Evolutionary conservation across 2,797 vertebrate genomes (phyloP).

Genomic region (Malurus splendens): DNA sequence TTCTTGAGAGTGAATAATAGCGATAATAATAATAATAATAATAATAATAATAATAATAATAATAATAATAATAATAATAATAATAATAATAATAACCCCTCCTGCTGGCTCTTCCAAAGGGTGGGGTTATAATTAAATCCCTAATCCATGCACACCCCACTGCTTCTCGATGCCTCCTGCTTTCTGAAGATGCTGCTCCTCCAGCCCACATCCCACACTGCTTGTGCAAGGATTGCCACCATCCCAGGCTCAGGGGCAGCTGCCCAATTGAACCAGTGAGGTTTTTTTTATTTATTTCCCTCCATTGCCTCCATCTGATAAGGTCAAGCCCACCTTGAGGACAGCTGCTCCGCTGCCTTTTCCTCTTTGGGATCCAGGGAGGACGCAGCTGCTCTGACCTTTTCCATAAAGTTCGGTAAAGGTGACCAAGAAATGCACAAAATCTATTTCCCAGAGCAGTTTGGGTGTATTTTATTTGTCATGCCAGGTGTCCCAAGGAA

Average conservation of each 20-base stretch:
- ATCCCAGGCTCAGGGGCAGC: not conserved
- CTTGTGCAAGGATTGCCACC: not conserved
- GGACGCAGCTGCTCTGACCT: slow-evolving; percentile 23
- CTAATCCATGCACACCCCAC: not conserved
- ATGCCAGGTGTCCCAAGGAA: not conserved
- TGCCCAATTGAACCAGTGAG: not conserved
- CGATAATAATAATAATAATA: not conserved
- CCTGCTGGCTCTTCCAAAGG: not conserved
- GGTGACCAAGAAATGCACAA: not conserved
- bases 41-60: not conserved
- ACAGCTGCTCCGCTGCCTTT: not conserved
- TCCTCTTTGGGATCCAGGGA: not conserved
- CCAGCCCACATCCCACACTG: not conserved
- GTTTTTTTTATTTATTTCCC: not conserved
- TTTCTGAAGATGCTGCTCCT: not conserved
- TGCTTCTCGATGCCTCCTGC: not conserved
- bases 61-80: not conserved
- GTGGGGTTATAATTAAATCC: not conserved
- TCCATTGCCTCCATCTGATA: not conserved
- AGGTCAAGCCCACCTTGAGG: slow-evolving; percentile 49
- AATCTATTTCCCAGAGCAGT: not conserved
- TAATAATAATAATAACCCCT: not conserved
- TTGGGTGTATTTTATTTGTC: not conserved
- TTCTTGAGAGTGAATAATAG: not conserved
- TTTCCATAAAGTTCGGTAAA: not conserved